phyloP scores from a whole-genome alignment of 2,888 invertebrate genomes.

The Drosophila putrida region DNA sequence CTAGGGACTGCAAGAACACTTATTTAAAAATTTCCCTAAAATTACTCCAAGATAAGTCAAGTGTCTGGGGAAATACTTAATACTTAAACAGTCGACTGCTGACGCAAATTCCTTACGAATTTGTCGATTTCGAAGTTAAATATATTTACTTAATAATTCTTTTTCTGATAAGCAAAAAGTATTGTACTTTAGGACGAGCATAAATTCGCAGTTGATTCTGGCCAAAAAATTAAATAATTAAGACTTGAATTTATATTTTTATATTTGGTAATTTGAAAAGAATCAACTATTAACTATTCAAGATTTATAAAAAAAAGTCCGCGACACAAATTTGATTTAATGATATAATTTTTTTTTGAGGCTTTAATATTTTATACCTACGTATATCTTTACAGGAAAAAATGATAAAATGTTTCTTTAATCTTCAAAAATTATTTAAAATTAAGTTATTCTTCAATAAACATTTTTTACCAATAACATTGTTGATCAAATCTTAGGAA shows the following conservation, averaged over 20 bases:
- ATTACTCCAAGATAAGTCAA: background rate
- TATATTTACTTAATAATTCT: background rate
- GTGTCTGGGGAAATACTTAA: background rate
- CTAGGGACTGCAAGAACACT: background rate
- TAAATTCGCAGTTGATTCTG: background rate
- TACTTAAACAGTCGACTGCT: background rate
- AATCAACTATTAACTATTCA: too few species aligned
- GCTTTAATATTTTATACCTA: too few species aligned
- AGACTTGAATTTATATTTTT: background rate
- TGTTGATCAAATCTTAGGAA: too few species aligned
- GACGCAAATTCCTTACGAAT: slow-evolving; percentile 7
- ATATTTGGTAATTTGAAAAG: background rate
- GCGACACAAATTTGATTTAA: background rate
- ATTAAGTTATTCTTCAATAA: too few species aligned
- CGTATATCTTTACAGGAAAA: too few species aligned
- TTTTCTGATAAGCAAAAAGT: background rate
- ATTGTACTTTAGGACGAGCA: background rate
- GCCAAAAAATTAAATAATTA: background rate
- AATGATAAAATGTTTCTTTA: too few species aligned
- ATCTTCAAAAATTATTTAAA: too few species aligned
- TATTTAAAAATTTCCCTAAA: background rate
- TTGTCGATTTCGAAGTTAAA: background rate
- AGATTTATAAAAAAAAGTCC: background rate
- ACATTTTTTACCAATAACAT: too few species aligned
- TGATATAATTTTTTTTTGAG: too few species aligned